phyloP scores from a whole-genome alignment of 2,797 vertebrate genomes.

The Tamandua tetradactyla region DNA sequence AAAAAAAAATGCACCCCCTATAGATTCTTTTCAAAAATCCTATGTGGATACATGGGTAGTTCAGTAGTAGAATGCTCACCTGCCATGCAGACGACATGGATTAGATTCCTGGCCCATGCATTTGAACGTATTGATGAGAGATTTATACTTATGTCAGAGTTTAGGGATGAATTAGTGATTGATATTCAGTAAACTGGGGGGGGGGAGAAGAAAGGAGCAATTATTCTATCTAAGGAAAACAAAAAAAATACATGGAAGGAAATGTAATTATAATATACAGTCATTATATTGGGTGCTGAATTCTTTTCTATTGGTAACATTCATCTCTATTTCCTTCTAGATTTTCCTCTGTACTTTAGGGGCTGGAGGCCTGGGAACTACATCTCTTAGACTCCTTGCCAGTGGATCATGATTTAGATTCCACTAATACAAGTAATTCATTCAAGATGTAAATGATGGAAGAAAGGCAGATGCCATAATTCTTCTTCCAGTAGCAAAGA shows the following conservation, averaged over 20 bases:
- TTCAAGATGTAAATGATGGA: background rate
- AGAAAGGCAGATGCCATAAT: background rate
- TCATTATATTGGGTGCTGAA: background rate
- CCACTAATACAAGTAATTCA: background rate
- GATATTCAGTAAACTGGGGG: background rate
- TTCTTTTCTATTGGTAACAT: background rate
- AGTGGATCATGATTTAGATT: background rate
- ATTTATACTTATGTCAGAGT: background rate
- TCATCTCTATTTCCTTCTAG: background rate
- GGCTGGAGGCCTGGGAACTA: background rate
- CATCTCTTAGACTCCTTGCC: slow-evolving; percentile 19
- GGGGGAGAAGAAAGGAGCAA: background rate
- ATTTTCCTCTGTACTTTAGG: background rate
- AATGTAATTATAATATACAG: background rate
- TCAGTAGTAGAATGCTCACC: too few relatives aligned
- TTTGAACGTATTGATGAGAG: background rate
- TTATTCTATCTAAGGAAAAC: background rate
- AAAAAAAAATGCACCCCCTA: background rate
- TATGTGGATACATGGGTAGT: too few relatives aligned
- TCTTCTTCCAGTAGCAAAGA: background rate
- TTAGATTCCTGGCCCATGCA: too few relatives aligned
- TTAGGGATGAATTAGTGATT: background rate
- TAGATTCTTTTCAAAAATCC: background rate
- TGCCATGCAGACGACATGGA: too few relatives aligned
- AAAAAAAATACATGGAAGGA: background rate